These are phyloP conservation scores for Cephalotes varians DNA, from an alignment of 2,888 invertebrate genomes.

Conservation along the genomic window DNA sequence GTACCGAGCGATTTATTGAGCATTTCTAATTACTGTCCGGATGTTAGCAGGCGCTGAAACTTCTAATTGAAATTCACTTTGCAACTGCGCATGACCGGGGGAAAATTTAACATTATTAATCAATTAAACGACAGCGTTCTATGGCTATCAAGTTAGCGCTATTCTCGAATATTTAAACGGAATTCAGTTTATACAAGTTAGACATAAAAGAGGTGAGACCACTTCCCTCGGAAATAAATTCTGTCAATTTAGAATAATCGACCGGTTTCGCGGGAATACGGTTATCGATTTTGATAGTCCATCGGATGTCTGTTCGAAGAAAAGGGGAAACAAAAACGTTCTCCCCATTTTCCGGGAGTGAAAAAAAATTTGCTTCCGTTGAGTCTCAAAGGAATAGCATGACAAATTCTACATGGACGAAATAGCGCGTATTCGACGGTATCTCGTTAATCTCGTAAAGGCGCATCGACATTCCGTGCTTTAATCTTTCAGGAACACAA, in stretches of 20 bases:
- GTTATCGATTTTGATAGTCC: not conserved
- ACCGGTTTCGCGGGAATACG: not conserved
- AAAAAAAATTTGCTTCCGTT: conserved; percentile 5
- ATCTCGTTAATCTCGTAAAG: conserved; percentile 47
- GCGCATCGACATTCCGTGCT: conserved; percentile 57
- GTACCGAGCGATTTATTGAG: conserved; percentile 65
- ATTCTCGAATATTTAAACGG: not conserved
- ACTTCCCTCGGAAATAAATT: not conserved
- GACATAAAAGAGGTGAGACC: not conserved
- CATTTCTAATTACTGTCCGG: conserved; percentile 71
- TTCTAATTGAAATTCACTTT: conserved; percentile 60
- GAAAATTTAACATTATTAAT: conserved; percentile 51
- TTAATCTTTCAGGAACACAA: conserved; percentile 69
- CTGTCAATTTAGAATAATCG: conserved; percentile 27
- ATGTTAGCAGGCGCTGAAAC: conserved; percentile 66
- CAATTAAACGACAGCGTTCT: conserved; percentile 34
- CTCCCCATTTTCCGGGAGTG: not conserved
- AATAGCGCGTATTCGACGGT: conserved; percentile 46
- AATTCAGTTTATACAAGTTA: conserved; percentile 6
- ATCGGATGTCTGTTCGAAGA: not conserved
- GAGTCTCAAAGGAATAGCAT: conserved; percentile 29
- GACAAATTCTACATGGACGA: conserved; percentile 22
- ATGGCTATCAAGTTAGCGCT: not conserved
- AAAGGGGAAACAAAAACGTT: not conserved
- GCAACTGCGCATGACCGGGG: conserved; percentile 22